Evolutionary conservation across 2,888 invertebrate genomes (phyloP).

Genomic region (Agonopterix arenella): DNA sequence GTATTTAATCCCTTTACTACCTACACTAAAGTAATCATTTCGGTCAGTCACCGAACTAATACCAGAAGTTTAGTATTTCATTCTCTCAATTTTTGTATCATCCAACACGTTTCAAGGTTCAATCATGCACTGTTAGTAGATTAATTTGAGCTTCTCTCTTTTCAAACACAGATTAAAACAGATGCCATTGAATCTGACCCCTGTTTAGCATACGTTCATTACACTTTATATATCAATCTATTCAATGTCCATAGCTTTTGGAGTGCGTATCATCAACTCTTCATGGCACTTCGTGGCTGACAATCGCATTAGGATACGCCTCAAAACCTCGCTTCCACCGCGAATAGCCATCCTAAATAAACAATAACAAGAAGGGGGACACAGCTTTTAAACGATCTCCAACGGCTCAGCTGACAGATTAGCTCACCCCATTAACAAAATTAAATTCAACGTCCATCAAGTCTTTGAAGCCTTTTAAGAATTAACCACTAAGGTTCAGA

Average conservation of each 20-base stretch:
- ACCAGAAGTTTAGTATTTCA: no score
- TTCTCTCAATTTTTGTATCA: no score
- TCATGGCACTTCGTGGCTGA: constrained; percentile 47
- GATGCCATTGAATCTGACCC: neutral
- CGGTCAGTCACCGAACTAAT: no score
- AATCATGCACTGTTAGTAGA: no score
- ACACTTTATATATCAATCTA: neutral
- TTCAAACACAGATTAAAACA: neutral
- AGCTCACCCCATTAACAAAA: constrained; percentile 55
- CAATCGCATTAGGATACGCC: constrained; percentile 71
- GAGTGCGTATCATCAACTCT: constrained; percentile 40
- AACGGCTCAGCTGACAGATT: constrained; percentile 73
- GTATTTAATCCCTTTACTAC: no score
- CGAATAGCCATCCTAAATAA: constrained; percentile 73
- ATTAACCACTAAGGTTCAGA: neutral
- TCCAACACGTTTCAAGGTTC: no score
- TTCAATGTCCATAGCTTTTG: constrained; percentile 13
- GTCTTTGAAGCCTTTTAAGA: constrained; percentile 10
- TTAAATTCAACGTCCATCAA: constrained; percentile 16
- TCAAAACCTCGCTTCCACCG: constrained; percentile 67
- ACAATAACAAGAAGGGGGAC: constrained; percentile 67
- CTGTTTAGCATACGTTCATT: neutral
- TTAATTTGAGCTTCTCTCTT: no score
- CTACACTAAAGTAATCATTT: no score
- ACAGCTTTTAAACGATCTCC: constrained; percentile 72